These are phyloP conservation scores for Dufourea novaeangliae DNA, from an alignment of 1,140 invertebrate genomes.

Conservation along the genomic window DNA sequence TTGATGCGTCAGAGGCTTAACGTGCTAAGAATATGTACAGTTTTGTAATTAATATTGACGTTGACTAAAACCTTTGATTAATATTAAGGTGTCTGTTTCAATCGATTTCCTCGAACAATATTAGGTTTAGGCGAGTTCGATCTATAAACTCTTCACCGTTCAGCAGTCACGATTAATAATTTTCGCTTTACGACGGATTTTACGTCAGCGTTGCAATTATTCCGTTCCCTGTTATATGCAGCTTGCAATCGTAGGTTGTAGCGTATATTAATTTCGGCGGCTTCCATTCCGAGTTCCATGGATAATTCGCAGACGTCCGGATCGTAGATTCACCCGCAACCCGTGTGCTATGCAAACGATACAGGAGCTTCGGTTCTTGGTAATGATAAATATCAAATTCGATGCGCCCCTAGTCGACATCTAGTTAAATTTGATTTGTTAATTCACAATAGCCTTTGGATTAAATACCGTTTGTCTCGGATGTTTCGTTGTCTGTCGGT, in stretches of 20 bases:
- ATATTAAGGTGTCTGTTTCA: not conserved
- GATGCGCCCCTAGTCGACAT: not conserved
- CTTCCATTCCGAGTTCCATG: slow-evolving; percentile 37
- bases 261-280: slow-evolving; percentile 43
- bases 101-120: not conserved
- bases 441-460: not conserved
- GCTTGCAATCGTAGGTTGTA: slow-evolving; percentile 21
- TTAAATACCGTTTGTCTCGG: not conserved
- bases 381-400: not conserved
- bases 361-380: not conserved
- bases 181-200: not conserved
- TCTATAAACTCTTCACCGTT: not conserved
- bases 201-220: slow-evolving; percentile 13
- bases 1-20: not conserved
- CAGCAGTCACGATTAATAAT: not conserved
- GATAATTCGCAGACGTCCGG: slow-evolving; percentile 36
- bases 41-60: slow-evolving; percentile 48
- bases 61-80: not conserved
- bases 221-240: slow-evolving; percentile 28
- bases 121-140: not conserved
- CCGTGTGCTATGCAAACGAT: slow-evolving; percentile 13
- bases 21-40: slow-evolving; percentile 20
- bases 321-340: slow-evolving; percentile 40
- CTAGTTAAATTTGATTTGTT: slow-evolving; percentile 2
- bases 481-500: not conserved